A percentile compares a stretch with the other conserved stretches of the same genome.
Evolutionary conservation across 2,888 invertebrate genomes (phyloP).

Genomic region (Thymelicus acteon): DNA sequence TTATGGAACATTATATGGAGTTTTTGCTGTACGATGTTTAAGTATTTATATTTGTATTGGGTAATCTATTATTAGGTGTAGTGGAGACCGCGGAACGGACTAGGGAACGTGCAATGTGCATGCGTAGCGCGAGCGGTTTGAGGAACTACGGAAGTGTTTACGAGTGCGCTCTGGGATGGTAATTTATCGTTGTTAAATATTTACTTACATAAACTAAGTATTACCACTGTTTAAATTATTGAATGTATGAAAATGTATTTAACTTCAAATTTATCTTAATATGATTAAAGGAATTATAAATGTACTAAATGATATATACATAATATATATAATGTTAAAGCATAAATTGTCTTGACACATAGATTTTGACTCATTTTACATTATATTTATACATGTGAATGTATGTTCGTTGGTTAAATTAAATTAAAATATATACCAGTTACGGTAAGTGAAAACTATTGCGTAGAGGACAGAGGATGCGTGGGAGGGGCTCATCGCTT

Average conservation of each 20-base stretch:
- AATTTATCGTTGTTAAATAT: slow-evolving; percentile 76
- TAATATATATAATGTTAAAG: slow-evolving; percentile 30
- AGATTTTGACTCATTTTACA: slow-evolving; percentile 43
- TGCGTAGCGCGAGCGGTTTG: slow-evolving; percentile 30
- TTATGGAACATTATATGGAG: slow-evolving; percentile 63
- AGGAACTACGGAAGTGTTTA: slow-evolving; percentile 55
- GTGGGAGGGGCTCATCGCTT: slow-evolving; percentile 23
- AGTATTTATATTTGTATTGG: slow-evolving; percentile 59
- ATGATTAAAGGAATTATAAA: slow-evolving; percentile 43
- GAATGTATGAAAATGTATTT: slow-evolving; percentile 53
- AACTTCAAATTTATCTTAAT: slow-evolving; percentile 55
- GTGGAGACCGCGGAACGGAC: slow-evolving; percentile 57
- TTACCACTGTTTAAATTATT: slow-evolving; percentile 55
- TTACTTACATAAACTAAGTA: slow-evolving; percentile 65
- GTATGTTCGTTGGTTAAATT: slow-evolving; percentile 36
- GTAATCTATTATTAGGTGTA: slow-evolving; percentile 52
- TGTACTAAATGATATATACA: slow-evolving; percentile 25
- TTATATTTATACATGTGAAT: slow-evolving; percentile 39
- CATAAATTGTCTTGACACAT: slow-evolving; percentile 32
- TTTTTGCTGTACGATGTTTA: slow-evolving; percentile 69
- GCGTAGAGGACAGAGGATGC: slow-evolving; percentile 12
- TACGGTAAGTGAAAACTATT: slow-evolving; percentile 20
- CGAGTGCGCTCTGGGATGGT: slow-evolving; percentile 62
- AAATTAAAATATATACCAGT: slow-evolving; percentile 27
- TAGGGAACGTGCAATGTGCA: slow-evolving; percentile 47